Evolutionary conservation across 2,888 invertebrate genomes (phyloP), one percentile per base, ranked within the genome.

Genomic region (Eucera pruinosa): DNA sequence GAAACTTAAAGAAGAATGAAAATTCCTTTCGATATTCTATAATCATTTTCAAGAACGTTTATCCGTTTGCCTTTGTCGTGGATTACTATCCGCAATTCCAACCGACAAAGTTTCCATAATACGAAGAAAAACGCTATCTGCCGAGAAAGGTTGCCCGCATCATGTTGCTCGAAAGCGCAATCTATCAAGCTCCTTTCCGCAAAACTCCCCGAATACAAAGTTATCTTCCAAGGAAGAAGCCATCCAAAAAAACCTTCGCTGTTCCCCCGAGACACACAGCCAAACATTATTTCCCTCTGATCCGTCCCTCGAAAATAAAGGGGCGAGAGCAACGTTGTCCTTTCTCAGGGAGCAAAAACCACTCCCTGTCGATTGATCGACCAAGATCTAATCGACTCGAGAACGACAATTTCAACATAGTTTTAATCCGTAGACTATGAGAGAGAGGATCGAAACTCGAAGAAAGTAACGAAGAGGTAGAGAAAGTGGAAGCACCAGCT

Each of bases 221-320:
- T 54, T 67, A 66, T 60, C 58, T 27, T 7, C 50, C 45, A 5
- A 30, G 30, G 58, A 60, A 45, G 45, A 45, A 57, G 43, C 45
- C 58, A 45, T 27, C 50, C 67, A 58, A 30, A 52, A 45, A 55
- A 57, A 52, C 43, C 50, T 50, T 9, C 50, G 23, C 50, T 58
- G 33, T 27, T 70, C 70, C 54, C 58, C 7, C 57, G 39, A 54
- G 57, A 25, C 64, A 25, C 64, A 47, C 41, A 33, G 43, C 30
- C 58, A 54, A 58, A 64, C 45, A 41, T 64, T 54, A 65, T 52
- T 74, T 70, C 48, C 62, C 64, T 60, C 45, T 9, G 30, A 50
- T 50, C 43, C 52, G 18, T 25, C 7, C n/a, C 36, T 18, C 30
- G 25, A 5, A 54, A 45, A 58, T 9, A 50, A 23, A 41, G 9